Evolutionary conservation across 2,888 invertebrate genomes (phyloP).

Genomic region (Malachius bipustulatus): DNA sequence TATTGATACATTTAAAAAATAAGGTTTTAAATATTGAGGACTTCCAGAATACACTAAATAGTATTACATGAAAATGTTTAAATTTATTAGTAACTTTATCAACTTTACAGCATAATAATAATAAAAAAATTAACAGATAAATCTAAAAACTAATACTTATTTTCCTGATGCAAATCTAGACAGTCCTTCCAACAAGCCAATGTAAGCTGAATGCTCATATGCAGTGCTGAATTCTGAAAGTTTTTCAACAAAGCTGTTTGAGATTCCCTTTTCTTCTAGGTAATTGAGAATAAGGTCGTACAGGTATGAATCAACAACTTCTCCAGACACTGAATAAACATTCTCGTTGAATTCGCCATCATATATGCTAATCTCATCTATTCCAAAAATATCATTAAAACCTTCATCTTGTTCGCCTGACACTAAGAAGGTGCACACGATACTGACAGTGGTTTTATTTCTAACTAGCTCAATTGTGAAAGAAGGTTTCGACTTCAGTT

Average conservation of each 20-base stretch:
- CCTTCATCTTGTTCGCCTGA: slow-evolving; percentile 53
- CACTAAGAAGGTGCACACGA: slow-evolving; percentile 72
- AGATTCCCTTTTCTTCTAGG: slow-evolving; percentile 90
- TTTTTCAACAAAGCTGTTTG: slow-evolving; percentile 85
- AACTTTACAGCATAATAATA: too few species aligned
- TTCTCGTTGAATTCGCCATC: slow-evolving; percentile 81
- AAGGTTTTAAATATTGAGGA: too few species aligned
- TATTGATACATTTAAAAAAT: too few species aligned
- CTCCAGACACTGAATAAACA: slow-evolving; percentile 82
- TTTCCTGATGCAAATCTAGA: slow-evolving; percentile 71
- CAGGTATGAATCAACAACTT: slow-evolving; percentile 91
- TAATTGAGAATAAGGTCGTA: slow-evolving; percentile 92
- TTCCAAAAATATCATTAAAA: slow-evolving; percentile 80
- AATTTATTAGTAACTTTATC: too few species aligned
- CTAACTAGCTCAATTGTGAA: slow-evolving; percentile 80
- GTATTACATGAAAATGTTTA: too few species aligned
- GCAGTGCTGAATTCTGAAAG: slow-evolving; percentile 78
- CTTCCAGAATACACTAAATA: too few species aligned
- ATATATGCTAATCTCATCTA: slow-evolving; percentile 85
- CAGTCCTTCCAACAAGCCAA: slow-evolving; percentile 73
- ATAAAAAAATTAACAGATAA: too few species aligned
- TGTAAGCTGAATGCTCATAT: slow-evolving; percentile 88
- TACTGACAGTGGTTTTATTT: slow-evolving; percentile 65
- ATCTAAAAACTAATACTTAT: too few species aligned
- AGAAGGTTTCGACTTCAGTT: slow-evolving; percentile 83